These are phyloP conservation scores for Bos javanicus DNA, from an alignment of 2,113 vertebrate species.

Conservation along the genomic window DNA sequence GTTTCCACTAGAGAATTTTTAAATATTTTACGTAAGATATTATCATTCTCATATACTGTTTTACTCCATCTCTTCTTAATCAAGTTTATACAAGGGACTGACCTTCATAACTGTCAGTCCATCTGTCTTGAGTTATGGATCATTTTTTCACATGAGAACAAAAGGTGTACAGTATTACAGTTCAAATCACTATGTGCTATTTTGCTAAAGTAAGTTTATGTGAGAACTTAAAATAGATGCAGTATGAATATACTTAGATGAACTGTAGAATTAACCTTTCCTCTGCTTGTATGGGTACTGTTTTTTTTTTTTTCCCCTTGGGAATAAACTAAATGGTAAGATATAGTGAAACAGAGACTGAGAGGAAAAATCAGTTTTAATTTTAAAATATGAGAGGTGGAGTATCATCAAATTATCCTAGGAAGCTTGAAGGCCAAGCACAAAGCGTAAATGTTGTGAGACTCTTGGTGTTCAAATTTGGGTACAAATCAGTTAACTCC, in stretches of 20 bases:
- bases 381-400: neutral
- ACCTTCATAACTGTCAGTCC: conserved; percentile 22
- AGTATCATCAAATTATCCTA: neutral
- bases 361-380: conserved; percentile 26
- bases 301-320: neutral
- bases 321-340: neutral
- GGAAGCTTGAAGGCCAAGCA: neutral
- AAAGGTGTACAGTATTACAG: neutral
- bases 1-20: conserved; percentile 38
- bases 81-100: neutral
- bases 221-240: neutral
- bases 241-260: neutral
- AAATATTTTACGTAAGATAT: neutral
- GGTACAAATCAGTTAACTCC: neutral
- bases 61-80: conserved; percentile 25
- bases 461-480: neutral
- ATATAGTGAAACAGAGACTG: neutral
- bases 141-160: neutral
- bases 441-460: neutral
- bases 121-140: conserved; percentile 47
- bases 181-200: neutral
- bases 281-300: neutral
- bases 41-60: neutral
- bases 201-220: neutral
- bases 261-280: neutral